Evolutionary conservation across 2,888 invertebrate species (phyloP).

Genomic region (Pherbina coryleti): DNA sequence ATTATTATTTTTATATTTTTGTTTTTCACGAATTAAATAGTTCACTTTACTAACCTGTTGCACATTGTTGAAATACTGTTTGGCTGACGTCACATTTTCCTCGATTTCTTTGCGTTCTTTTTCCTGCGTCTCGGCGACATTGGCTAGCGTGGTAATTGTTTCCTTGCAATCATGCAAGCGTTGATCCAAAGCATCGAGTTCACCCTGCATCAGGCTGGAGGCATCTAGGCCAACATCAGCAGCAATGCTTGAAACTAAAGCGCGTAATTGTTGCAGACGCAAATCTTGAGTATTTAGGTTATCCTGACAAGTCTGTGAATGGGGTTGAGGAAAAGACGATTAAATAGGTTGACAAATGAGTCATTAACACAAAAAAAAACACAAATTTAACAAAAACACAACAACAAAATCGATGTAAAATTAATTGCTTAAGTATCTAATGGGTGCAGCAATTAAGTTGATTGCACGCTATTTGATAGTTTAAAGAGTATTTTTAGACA

Average conservation of each 20-base stretch:
- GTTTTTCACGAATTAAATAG: slow-evolving; percentile 1
- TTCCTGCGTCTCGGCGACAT: slow-evolving; percentile 81
- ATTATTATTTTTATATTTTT: background rate
- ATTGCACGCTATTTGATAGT: too few relatives aligned
- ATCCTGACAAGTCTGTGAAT: slow-evolving; percentile 79
- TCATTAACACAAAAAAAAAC: too few relatives aligned
- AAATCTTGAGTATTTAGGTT: slow-evolving; percentile 80
- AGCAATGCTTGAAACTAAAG: slow-evolving; percentile 83
- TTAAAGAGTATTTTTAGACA: too few relatives aligned
- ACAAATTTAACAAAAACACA: too few relatives aligned
- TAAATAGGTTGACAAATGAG: too few relatives aligned
- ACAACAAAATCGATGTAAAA: too few relatives aligned
- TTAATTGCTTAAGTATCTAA: too few relatives aligned
- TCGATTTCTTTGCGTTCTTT: slow-evolving; percentile 71
- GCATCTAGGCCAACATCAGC: slow-evolving; percentile 82
- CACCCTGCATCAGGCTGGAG: slow-evolving; percentile 79
- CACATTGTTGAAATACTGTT: slow-evolving; percentile 77
- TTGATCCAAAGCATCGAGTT: slow-evolving; percentile 82
- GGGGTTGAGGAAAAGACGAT: too few relatives aligned
- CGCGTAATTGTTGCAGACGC: slow-evolving; percentile 77
- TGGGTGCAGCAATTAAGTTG: too few relatives aligned
- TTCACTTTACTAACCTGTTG: slow-evolving; percentile 76
- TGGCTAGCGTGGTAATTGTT: slow-evolving; percentile 80
- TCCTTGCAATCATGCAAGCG: slow-evolving; percentile 82
- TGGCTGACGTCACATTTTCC: slow-evolving; percentile 73